Evolutionary conservation across 2,113 vertebrate genomes (phyloP).

Genomic region (Tyto alba): DNA sequence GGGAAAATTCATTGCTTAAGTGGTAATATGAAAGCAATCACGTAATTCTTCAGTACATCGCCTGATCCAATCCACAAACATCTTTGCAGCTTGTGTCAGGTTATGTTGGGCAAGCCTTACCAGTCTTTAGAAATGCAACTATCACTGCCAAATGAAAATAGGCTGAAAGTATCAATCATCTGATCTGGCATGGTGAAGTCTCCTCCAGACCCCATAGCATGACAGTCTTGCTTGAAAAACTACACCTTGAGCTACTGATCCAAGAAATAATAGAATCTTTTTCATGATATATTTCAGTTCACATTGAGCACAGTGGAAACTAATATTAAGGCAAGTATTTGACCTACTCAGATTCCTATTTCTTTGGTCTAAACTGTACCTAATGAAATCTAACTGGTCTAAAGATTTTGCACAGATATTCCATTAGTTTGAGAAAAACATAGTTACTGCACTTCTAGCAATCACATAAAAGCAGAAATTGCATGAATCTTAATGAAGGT

Average conservation of each 20-base stretch:
- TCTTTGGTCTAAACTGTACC: not conserved
- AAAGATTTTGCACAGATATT: not conserved
- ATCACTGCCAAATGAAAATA: not conserved
- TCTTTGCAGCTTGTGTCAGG: not conserved
- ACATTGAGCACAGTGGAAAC: not conserved
- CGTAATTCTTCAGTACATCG: not conserved
- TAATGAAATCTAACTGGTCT: not conserved
- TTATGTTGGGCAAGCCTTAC: not conserved
- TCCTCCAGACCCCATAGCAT: not conserved
- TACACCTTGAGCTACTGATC: not conserved
- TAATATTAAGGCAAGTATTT: not conserved
- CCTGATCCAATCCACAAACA: not conserved
- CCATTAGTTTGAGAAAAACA: not conserved
- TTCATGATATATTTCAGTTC: not conserved
- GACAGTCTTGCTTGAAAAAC: not conserved
- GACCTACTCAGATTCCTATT: not conserved
- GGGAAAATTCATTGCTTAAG: not conserved
- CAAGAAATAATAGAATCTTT: not conserved
- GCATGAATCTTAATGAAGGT: not conserved
- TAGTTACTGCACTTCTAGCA: not conserved
- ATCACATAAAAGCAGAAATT: not conserved
- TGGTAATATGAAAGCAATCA: not conserved
- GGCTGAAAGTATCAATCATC: not conserved
- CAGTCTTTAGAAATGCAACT: not conserved
- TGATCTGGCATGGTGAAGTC: not conserved